Conservation (phyloP, 2,113 vertebrate genomes). For the Microcebus murinus region DNA sequence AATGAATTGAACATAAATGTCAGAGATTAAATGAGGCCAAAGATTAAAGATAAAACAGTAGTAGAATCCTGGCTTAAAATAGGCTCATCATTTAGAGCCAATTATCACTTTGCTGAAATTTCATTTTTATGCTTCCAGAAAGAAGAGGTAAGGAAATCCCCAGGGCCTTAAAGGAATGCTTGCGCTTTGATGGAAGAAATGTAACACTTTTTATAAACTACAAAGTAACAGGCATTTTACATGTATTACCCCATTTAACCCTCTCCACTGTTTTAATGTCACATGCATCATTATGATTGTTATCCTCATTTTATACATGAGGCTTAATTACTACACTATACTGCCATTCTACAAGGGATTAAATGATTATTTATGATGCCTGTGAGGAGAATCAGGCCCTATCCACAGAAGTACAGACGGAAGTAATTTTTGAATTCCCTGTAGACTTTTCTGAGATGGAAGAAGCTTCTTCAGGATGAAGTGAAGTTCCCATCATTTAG, state of each 20-base stretch:
- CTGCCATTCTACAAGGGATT: neutral
- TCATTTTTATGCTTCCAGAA: neutral
- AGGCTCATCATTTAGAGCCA: neutral
- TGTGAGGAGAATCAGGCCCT: neutral
- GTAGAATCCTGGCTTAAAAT: neutral
- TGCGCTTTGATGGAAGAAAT: neutral
- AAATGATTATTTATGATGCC: neutral
- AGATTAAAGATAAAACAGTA: conserved; percentile 3
- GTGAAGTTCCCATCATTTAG: neutral
- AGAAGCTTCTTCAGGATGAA: neutral
- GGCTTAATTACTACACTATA: neutral
- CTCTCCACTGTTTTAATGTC: neutral
- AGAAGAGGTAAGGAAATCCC: neutral
- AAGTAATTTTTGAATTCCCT: neutral
- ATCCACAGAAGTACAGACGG: neutral
- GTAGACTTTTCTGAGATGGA: neutral
- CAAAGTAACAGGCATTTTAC: neutral
- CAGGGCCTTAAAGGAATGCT: neutral
- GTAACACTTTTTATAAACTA: neutral
- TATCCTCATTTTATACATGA: neutral
- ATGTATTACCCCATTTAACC: neutral
- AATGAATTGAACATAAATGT: neutral
- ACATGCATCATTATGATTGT: neutral
- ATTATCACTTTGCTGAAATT: conserved; percentile 10
- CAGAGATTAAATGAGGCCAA: neutral